phyloP scores from a whole-genome alignment of 1,140 invertebrate species.

The Cydia splendana region DNA sequence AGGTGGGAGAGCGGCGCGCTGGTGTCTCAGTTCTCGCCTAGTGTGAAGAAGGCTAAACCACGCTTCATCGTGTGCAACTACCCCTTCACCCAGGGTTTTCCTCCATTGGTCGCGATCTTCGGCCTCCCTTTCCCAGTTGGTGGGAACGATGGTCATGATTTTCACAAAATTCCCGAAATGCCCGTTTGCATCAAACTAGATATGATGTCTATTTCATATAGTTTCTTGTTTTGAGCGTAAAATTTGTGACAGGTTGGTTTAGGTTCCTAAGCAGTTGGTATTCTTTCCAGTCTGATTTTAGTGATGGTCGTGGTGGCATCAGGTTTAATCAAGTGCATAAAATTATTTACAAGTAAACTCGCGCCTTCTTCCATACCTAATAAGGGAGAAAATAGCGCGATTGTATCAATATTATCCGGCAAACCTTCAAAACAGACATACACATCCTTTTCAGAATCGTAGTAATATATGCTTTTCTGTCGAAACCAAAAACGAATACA shows the following conservation, averaged over 20 bases:
- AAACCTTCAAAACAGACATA: constrained; percentile 48
- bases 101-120: too few species aligned
- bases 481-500: constrained; percentile 54
- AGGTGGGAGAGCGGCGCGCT: too few species aligned
- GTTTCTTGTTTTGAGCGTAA: background rate
- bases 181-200: background rate
- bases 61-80: too few species aligned
- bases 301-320: background rate
- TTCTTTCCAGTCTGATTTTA: background rate
- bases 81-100: too few species aligned
- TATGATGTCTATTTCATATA: background rate
- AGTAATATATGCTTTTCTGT: constrained; percentile 57
- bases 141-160: too few species aligned
- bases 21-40: too few species aligned
- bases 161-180: background rate
- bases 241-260: background rate
- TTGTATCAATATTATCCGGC: constrained; percentile 31
- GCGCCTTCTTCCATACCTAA: constrained; percentile 6
- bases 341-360: background rate
- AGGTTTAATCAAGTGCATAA: background rate
- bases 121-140: too few species aligned
- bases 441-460: constrained; percentile 48
- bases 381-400: background rate
- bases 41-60: too few species aligned
- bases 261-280: background rate